phyloP scores from a whole-genome alignment of 2,888 invertebrate genomes.

The Tenthredo livida region DNA sequence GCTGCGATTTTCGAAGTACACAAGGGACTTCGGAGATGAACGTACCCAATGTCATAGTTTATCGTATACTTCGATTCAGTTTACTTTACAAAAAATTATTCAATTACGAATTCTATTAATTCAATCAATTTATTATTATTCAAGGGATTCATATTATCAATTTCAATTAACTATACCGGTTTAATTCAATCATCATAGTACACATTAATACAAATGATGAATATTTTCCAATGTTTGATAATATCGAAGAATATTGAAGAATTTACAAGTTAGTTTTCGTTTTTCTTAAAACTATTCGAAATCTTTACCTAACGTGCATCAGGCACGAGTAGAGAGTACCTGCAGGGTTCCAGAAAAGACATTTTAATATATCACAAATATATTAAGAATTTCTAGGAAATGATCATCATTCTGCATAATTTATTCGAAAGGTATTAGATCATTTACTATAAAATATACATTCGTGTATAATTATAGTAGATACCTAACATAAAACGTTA shows the following conservation, averaged over 20 bases:
- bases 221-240: not conserved
- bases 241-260: not conserved
- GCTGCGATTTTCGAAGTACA: no score
- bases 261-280: not conserved
- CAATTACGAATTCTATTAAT: not conserved
- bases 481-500: not conserved
- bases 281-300: not conserved
- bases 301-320: not conserved
- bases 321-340: not conserved
- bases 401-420: not conserved
- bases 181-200: not conserved
- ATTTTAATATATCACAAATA: not conserved
- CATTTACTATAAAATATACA: not conserved
- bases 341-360: not conserved
- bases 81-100: not conserved
- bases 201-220: not conserved
- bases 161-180: not conserved
- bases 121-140: not conserved
- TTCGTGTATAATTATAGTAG: not conserved
- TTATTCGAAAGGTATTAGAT: not conserved
- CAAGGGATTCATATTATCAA: not conserved
- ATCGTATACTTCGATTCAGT: not conserved
- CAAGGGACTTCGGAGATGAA: not conserved
- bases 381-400: conserved; percentile 6
- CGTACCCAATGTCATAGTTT: not conserved